Evolutionary conservation across 2,888 invertebrate genomes (phyloP).

Genomic region (Sphaerophoria taeniata): DNA sequence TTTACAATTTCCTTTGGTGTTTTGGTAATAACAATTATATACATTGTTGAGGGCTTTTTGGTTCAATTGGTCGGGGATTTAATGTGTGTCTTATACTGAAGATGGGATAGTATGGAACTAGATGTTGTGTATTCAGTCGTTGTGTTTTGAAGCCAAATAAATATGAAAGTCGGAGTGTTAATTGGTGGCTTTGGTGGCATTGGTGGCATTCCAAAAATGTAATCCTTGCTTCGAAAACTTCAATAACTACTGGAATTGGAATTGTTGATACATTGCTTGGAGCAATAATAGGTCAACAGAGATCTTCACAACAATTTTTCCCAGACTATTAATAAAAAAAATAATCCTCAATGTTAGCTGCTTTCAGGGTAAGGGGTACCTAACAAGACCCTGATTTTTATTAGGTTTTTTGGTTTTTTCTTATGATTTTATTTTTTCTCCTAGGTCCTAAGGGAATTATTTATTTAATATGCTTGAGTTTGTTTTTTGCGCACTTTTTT

Average conservation of each 20-base stretch:
- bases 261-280: too few relatives aligned
- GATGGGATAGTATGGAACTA: not conserved
- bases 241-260: too few relatives aligned
- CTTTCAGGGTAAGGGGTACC: not conserved
- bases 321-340: too few relatives aligned
- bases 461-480: not conserved
- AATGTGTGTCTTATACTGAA: conserved; percentile 2
- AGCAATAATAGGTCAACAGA: too few relatives aligned
- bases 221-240: too few relatives aligned
- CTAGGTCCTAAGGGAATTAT: not conserved
- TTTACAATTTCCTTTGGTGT: conserved; percentile 75
- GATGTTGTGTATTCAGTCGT: not conserved
- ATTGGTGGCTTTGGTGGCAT: too few relatives aligned
- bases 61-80: conserved; percentile 63
- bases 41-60: conserved; percentile 34
- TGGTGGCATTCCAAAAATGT: too few relatives aligned
- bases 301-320: too few relatives aligned
- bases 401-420: not conserved
- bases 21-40: conserved; percentile 69
- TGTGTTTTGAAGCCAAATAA: too few relatives aligned
- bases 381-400: not conserved
- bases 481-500: not conserved
- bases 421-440: conserved; percentile 15
- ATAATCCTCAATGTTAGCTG: too few relatives aligned
- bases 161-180: too few relatives aligned